Percentiles rank a stretch among this genome's conserved stretches.
These are phyloP conservation scores for Andricus quercusramuli DNA, from an alignment of 2,888 invertebrate species.

Conservation along the genomic window DNA sequence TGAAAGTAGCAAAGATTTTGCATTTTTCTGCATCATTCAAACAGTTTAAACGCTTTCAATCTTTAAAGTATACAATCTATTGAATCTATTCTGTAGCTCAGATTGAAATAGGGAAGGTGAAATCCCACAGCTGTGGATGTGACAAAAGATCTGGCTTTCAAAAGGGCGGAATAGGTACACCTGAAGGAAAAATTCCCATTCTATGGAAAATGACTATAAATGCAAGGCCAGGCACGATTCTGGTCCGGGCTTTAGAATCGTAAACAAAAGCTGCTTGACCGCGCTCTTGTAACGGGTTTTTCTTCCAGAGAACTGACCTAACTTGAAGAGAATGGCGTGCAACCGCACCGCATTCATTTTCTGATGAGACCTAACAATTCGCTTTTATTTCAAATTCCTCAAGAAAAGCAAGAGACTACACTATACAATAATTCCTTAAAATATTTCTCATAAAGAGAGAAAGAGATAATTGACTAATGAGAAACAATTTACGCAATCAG, in stretches of 20 bases:
- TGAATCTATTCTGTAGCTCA: neutral
- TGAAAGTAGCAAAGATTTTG: neutral
- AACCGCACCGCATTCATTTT: slow-evolving; percentile 1
- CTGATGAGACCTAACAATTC: neutral
- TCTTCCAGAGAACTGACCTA: slow-evolving; percentile 35
- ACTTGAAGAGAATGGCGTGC: slow-evolving; percentile 26
- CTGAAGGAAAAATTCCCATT: neutral
- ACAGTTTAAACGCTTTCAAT: neutral
- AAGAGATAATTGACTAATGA: neutral
- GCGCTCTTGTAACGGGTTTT: slow-evolving; percentile 27
- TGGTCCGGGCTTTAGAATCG: slow-evolving; percentile 15
- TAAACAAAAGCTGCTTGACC: slow-evolving; percentile 36
- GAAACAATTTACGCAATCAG: neutral
- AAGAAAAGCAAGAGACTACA: neutral
- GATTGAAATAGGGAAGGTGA: neutral
- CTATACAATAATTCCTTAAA: neutral
- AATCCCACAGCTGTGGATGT: neutral
- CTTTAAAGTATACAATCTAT: neutral
- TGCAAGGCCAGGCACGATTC: neutral
- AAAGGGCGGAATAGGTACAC: neutral
- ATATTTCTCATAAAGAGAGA: neutral
- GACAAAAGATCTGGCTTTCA: neutral
- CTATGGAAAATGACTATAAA: neutral
- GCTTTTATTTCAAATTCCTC: slow-evolving; percentile 1
- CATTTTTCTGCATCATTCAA: neutral